Evolutionary conservation across 2,797 vertebrate genomes (phyloP).

Genomic region (Diplodus puntazzo): DNA sequence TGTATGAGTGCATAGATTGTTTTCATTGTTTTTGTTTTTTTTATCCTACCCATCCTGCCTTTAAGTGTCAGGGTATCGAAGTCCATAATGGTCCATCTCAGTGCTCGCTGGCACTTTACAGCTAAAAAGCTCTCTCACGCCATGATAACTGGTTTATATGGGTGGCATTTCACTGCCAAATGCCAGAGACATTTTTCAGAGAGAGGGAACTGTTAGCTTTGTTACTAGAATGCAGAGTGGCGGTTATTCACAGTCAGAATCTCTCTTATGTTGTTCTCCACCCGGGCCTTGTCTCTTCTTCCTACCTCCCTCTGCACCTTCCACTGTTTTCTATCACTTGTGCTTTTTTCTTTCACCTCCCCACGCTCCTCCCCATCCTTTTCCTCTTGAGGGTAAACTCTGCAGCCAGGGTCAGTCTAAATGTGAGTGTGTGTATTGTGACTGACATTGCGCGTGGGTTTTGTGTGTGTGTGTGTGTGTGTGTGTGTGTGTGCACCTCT

Average conservation of each 20-base stretch:
- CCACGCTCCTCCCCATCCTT: not conserved
- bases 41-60: too few relatives aligned
- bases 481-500: not conserved
- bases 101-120: slow-evolving; percentile 60
- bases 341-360: slow-evolving; percentile 16
- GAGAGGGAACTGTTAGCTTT: slow-evolving; percentile 64
- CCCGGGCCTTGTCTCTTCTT: slow-evolving; percentile 22
- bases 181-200: slow-evolving; percentile 65
- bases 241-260: slow-evolving; percentile 56
- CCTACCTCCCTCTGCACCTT: slow-evolving; percentile 12
- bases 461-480: not conserved
- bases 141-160: slow-evolving; percentile 73
- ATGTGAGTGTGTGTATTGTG: slow-evolving; percentile 23
- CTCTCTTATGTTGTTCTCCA: slow-evolving; percentile 33
- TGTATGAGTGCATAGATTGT: not conserved
- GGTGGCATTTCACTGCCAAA: slow-evolving; percentile 68
- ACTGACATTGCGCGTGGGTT: slow-evolving; percentile 21
- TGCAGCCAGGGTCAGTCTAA: slow-evolving; percentile 44
- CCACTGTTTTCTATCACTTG: slow-evolving; percentile 31
- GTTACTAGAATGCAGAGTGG: slow-evolving; percentile 57
- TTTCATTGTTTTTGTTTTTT: too few relatives aligned
- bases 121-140: slow-evolving; percentile 69
- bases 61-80: slow-evolving; percentile 74
- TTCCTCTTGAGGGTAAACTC: slow-evolving; percentile 41
- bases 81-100: slow-evolving; percentile 68